phyloP scores from a whole-genome alignment of 2,888 invertebrate species.

The Dendrolimus pini region DNA sequence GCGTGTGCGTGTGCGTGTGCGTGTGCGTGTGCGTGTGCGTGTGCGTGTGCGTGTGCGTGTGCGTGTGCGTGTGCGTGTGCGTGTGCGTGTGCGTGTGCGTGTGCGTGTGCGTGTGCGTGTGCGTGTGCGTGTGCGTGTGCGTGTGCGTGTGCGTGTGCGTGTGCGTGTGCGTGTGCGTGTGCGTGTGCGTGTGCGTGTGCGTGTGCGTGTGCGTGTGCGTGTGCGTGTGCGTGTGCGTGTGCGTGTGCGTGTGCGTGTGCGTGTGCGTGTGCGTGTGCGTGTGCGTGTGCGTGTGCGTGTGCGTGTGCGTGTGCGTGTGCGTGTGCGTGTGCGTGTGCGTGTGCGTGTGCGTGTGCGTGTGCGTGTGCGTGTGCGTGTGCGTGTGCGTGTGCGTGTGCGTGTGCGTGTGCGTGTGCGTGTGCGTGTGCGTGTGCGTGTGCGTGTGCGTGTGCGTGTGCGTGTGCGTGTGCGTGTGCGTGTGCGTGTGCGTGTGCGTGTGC shows the following conservation, averaged over 20 bases:
- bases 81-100: conserved; percentile 1
- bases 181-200: conserved; percentile 2
- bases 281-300: conserved; percentile 2
- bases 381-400: conserved; percentile 3
- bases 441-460: no score
- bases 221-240: conserved; percentile 1
- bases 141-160: conserved; percentile 2
- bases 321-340: conserved; percentile 4
- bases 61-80: conserved; percentile 1
- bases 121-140: conserved; percentile 1
- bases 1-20: background rate
- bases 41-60: conserved; percentile 2
- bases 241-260: conserved; percentile 1
- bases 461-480: no score
- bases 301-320: conserved; percentile 2
- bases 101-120: conserved; percentile 2
- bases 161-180: conserved; percentile 2
- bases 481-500: no score
- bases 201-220: conserved; percentile 2
- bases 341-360: conserved; percentile 4
- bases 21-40: conserved; percentile 2
- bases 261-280: conserved; percentile 3
- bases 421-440: no score
- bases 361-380: conserved; percentile 4
- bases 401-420: background rate